These are phyloP conservation scores for Ceyx melanurus DNA, from an alignment of 2,113 vertebrate species.

Conservation along the genomic window DNA sequence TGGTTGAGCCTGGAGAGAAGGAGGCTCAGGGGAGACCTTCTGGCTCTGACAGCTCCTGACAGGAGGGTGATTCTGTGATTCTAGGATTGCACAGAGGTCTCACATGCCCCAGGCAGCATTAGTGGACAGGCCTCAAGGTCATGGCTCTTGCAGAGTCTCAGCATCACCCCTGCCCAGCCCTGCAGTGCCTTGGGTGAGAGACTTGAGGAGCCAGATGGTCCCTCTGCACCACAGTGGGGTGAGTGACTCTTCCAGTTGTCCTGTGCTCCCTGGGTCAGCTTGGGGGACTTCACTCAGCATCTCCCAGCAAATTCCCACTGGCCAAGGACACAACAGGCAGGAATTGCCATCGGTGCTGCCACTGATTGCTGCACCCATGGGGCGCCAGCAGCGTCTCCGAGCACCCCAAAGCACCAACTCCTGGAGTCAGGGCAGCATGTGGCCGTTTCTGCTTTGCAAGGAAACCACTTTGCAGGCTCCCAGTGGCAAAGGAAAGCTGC, in stretches of 20 bases:
- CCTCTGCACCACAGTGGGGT: fast-evolving
- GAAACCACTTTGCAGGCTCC: neutral
- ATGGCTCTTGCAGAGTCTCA: neutral
- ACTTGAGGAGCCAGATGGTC: neutral
- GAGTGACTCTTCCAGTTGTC: fast-evolving
- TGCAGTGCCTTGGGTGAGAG: no score
- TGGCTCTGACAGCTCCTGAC: no score
- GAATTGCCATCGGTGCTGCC: fast-evolving
- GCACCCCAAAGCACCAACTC: neutral
- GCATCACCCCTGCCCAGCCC: neutral
- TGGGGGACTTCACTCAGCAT: neutral
- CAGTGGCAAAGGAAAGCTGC: neutral
- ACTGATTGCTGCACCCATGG: fast-evolving
- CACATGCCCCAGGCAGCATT: fast-evolving
- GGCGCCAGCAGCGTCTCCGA: fast-evolving
- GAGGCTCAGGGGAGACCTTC: no score
- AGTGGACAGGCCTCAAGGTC: fast-evolving
- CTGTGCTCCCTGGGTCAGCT: fast-evolving
- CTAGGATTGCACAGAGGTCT: neutral
- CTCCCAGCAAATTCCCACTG: neutral
- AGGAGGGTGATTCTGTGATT: no score
- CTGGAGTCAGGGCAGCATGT: fast-evolving
- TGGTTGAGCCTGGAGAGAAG: no score
- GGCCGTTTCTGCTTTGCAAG: neutral
- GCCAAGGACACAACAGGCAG: neutral